Base-by-base conservation (phyloP, 2,113 vertebrate genomes). In the Pelobates fuscus region DNA sequence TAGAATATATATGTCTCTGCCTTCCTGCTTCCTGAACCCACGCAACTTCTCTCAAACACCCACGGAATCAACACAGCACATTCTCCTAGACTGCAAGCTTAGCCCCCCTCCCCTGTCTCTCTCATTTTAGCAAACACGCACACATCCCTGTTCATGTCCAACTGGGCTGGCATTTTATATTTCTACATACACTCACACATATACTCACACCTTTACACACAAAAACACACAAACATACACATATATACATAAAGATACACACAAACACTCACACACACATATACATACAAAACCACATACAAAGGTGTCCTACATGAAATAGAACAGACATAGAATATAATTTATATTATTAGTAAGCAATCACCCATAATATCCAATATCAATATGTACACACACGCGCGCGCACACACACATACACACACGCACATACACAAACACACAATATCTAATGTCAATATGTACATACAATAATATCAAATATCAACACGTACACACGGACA, bases 1-100 rank as follows among this genome's bases (percentile, higher is more conserved):
- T 83, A 88, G 85, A 87, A 89, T 88, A 88, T 89, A 85, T 85
- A 81, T n/a, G n/a, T 88, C 89, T 88, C 86, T 83, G 85, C 84
- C 84, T 88, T 86, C 88, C 88, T 91, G 88, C 88, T 86, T 90
- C 86, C 82, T 88, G 90, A 88, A 88, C 93, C 94, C 91, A 95
- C 93, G 91, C 92, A 93, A n/a, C 88, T 87, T 89, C 90, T 92
- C 90, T 92, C 86, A 86, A 84, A 90, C 90, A 90, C 92, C 93
- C 92, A 93, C 91, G 91, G 92, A 94, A 92, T 89, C 90, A 90
- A 88, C 86, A 89, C 87, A 86, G 86, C 87, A 88, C 88, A 90
- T 88, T 86, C 80, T 83, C 82, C 77, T 80, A 77, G 75, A 80
- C 82, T 84, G 87, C 83, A 88, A 80, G 89, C 87, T n/a, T n/a